These are phyloP conservation scores for Falco rusticolus DNA, from an alignment of 2,797 vertebrate genomes.

Conservation along the genomic window DNA sequence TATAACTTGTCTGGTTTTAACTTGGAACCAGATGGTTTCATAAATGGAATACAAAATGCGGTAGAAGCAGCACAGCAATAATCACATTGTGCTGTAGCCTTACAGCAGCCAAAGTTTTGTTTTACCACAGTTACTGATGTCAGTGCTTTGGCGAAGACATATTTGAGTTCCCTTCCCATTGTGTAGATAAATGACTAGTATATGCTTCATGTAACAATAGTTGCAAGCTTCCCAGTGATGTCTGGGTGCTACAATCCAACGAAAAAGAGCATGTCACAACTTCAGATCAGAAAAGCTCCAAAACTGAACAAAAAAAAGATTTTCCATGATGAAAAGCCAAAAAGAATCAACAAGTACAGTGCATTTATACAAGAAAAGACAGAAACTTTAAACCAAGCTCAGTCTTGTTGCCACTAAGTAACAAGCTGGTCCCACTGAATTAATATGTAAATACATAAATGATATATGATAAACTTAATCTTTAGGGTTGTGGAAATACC, in stretches of 20 bases:
- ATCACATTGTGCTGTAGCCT: background rate
- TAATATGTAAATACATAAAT: constrained; percentile 11
- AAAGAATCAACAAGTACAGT: background rate
- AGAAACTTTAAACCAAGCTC: background rate
- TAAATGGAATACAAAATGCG: background rate
- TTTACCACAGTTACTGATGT: background rate
- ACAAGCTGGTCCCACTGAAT: background rate
- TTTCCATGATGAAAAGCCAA: background rate
- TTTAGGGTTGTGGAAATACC: constrained; percentile 19
- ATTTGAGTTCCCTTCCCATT: background rate
- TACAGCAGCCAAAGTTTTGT: background rate
- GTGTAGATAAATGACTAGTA: background rate
- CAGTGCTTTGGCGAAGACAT: background rate
- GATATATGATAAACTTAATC: background rate
- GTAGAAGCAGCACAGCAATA: background rate
- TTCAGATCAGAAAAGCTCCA: background rate
- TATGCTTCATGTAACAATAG: background rate
- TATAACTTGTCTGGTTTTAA: background rate
- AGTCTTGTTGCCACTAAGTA: background rate
- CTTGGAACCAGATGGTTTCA: background rate
- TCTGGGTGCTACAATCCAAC: background rate
- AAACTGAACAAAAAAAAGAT: background rate
- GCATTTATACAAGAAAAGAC: background rate
- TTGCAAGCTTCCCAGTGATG: background rate
- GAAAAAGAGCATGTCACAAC: background rate